Evolutionary conservation across 1,140 invertebrate species (phyloP).

Genomic region (Cotesia typhae): DNA sequence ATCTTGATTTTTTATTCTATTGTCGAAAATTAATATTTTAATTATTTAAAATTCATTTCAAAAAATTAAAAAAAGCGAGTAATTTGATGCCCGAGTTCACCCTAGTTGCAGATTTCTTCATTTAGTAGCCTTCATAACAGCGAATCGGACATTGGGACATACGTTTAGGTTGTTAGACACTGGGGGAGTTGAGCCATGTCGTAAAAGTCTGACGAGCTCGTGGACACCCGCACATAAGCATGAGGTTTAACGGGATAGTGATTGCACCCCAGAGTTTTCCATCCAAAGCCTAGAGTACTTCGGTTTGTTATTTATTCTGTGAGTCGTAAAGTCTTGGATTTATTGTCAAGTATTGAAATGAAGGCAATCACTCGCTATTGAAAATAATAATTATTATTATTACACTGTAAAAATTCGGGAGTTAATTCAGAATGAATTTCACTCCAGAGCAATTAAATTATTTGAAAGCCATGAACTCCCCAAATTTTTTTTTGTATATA

Average conservation of each 20-base stretch:
- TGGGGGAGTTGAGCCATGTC: neutral
- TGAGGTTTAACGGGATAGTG: no score
- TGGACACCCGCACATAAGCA: neutral
- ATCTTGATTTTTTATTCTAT: no score
- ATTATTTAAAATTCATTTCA: no score
- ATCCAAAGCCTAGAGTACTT: constrained; percentile 6
- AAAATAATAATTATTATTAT: constrained; percentile 46
- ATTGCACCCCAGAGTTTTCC: constrained; percentile 5
- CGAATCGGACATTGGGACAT: constrained; percentile 46
- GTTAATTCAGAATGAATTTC: neutral
- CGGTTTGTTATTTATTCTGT: constrained; percentile 55
- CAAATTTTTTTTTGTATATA: constrained; percentile 5
- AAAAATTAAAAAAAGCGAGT: no score
- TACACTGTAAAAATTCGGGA: neutral
- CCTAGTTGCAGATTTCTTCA: neutral
- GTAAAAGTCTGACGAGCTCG: neutral
- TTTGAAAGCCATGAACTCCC: no score
- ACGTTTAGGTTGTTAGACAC: constrained; percentile 36
- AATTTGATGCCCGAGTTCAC: neutral
- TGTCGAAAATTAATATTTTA: no score
- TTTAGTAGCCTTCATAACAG: constrained; percentile 45
- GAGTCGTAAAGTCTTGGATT: constrained; percentile 56
- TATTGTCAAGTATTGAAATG: constrained; percentile 40
- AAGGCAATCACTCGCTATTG: neutral
- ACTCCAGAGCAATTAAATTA: no score